Evolutionary conservation across 2,113 vertebrate genomes (phyloP).

Genomic region (Macheiramphus alcinus): DNA sequence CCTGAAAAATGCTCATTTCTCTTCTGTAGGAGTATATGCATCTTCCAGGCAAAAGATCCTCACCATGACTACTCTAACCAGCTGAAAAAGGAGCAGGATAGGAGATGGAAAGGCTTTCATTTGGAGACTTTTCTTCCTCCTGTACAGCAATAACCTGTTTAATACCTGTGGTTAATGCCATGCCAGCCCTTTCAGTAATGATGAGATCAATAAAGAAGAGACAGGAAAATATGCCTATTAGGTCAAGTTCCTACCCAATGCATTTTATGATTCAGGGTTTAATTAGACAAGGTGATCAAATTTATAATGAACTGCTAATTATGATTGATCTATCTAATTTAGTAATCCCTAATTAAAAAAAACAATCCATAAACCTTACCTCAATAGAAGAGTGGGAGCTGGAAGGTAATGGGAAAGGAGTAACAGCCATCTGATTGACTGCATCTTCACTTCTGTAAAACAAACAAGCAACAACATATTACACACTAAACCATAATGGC

Average conservation of each 20-base stretch:
- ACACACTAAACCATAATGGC: neutral
- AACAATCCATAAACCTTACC: constrained; percentile 68
- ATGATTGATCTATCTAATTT: neutral
- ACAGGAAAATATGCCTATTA: neutral
- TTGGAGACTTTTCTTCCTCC: neutral
- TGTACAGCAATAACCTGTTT: neutral
- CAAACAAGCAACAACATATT: neutral
- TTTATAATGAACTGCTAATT: neutral
- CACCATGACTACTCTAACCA: neutral
- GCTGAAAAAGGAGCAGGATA: neutral
- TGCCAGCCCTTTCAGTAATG: neutral
- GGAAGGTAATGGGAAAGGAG: constrained; percentile 77
- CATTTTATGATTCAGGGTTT: neutral
- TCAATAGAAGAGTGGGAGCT: constrained; percentile 74
- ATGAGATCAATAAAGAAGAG: neutral
- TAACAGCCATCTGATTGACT: constrained; percentile 89
- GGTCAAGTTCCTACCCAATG: neutral
- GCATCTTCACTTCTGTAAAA: constrained; percentile 85
- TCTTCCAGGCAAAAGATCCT: neutral
- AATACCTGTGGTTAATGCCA: neutral
- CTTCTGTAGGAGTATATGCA: neutral
- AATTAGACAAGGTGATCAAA: neutral
- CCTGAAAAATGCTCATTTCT: neutral
- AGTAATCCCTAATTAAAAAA: neutral
- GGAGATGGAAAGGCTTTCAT: neutral